Evolutionary conservation across 2,113 vertebrate genomes (phyloP).

Genomic region (Paracanthobrama guichenoti): DNA sequence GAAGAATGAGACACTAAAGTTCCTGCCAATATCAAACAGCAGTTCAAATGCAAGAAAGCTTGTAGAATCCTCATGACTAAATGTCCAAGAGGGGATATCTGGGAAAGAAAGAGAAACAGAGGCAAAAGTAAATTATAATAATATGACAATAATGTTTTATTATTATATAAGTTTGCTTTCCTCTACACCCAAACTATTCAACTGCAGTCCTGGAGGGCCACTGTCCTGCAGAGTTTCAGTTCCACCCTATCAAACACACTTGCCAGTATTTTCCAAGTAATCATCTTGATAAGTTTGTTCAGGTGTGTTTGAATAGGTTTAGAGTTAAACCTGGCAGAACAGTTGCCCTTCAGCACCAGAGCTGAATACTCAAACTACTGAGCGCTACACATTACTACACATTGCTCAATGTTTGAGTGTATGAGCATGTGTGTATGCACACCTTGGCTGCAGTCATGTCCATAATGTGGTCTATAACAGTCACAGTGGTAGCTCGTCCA

Average conservation of each 20-base stretch:
- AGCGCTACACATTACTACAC: not conserved
- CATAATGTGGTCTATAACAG: slow-evolving; percentile 82
- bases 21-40: slow-evolving; percentile 63
- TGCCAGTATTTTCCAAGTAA: no score
- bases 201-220: not conserved
- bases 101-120: slow-evolving; percentile 20
- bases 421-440: not conserved
- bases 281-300: slow-evolving; percentile 56
- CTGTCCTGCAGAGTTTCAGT: not conserved
- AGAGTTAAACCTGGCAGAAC: not conserved
- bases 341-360: not conserved
- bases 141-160: not conserved
- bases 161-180: not conserved
- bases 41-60: slow-evolving; percentile 80
- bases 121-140: not conserved
- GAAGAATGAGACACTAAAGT: slow-evolving; percentile 86
- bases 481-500: slow-evolving; percentile 85
- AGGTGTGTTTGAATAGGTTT: not conserved
- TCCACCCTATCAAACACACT: not conserved
- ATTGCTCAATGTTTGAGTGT: not conserved
- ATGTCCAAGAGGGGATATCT: slow-evolving; percentile 86
- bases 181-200: not conserved
- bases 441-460: slow-evolving; percentile 81
- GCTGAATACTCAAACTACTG: not conserved
- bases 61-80: slow-evolving; percentile 76